Conservation (phyloP, 2,888 invertebrate genomes). For the Agrilus biguttatus region DNA sequence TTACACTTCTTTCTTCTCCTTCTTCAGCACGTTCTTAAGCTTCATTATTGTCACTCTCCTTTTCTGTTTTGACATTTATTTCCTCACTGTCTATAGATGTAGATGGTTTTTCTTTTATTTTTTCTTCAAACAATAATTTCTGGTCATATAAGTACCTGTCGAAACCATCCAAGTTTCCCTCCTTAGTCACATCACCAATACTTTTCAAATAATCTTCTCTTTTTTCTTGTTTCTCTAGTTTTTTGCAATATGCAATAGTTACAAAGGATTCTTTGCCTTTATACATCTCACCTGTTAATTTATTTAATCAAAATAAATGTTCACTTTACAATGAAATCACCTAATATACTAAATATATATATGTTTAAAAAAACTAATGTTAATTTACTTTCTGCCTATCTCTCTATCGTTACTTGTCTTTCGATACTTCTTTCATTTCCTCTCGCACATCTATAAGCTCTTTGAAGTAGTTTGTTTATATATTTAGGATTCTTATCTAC, state of each 20-base stretch:
- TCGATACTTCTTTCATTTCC: conserved; percentile 85
- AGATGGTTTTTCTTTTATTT: conserved; percentile 6
- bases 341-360: not conserved
- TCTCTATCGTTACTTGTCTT: conserved; percentile 82
- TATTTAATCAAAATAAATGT: conserved; percentile 1
- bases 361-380: not conserved
- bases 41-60: conserved; percentile 10
- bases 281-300: conserved; percentile 43
- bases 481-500: conserved; percentile 72
- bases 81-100: conserved; percentile 11
- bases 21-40: conserved; percentile 4
- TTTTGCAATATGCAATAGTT: conserved; percentile 84
- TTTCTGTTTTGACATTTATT: conserved; percentile 10
- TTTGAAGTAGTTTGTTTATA: conserved; percentile 67
- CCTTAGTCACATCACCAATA: conserved; percentile 85
- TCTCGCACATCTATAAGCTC: conserved; percentile 74
- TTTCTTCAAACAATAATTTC: conserved; percentile 38
- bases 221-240: conserved; percentile 78
- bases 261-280: conserved; percentile 95
- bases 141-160: conserved; percentile 82
- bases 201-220: conserved; percentile 73
- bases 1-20: conserved; percentile 1
- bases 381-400: conserved; percentile 77
- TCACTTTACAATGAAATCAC: not conserved
- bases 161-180: conserved; percentile 83